phyloP scores from a whole-genome alignment of 2,113 vertebrate species.

The Odontophorus gujanensis region DNA sequence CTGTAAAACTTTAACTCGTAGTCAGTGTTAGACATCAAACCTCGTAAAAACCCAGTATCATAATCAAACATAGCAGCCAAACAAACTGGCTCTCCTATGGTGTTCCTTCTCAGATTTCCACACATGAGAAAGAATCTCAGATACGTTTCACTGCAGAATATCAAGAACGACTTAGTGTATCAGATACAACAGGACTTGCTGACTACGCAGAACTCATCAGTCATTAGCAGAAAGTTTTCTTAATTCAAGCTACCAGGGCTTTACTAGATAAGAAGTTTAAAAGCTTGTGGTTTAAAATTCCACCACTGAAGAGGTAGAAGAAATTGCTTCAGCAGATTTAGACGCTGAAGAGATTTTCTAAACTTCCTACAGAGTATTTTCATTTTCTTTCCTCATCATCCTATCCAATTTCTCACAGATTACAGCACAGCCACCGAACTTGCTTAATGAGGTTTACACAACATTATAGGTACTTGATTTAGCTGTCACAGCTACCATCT shows the following conservation, averaged over 20 bases:
- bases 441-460: slow-evolving; percentile 61
- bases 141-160: neutral
- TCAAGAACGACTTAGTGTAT: neutral
- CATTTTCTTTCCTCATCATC: neutral
- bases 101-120: neutral
- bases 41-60: neutral
- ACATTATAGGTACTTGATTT: slow-evolving; percentile 42
- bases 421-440: neutral
- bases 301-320: neutral
- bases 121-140: neutral
- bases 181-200: slow-evolving; percentile 29
- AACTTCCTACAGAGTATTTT: neutral
- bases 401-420: neutral
- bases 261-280: slow-evolving; percentile 50
- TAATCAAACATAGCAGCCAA: neutral
- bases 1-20: neutral
- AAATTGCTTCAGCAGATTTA: slow-evolving; percentile 17
- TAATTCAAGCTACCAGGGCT: slow-evolving; percentile 33
- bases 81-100: neutral
- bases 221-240: neutral
- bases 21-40: neutral
- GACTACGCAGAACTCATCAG: slow-evolving; percentile 16
- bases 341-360: neutral
- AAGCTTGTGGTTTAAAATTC: slow-evolving; percentile 32
- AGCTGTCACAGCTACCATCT: slow-evolving; percentile 46